Evolutionary conservation across 2,888 invertebrate genomes (phyloP).

Genomic region (Acrobasis consociella): DNA sequence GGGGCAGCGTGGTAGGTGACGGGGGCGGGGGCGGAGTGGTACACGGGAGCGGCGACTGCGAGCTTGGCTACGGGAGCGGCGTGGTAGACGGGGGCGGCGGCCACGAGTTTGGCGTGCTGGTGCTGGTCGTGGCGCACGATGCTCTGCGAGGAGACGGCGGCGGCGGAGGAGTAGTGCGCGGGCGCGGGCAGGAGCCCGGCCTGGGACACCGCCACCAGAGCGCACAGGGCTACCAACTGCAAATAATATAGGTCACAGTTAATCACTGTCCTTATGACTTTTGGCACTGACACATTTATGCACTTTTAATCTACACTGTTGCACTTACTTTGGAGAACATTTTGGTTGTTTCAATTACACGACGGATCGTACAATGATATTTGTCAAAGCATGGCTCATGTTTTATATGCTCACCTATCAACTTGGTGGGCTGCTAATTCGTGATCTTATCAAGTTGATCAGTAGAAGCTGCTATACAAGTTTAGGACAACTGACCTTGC

Average conservation of each 20-base stretch:
- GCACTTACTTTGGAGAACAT: constrained; percentile 21
- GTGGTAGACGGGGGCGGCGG: constrained; percentile 35
- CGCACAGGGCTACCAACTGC: constrained; percentile 48
- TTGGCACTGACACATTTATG: background rate
- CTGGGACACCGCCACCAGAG: constrained; percentile 45
- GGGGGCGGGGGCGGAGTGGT: constrained; percentile 39
- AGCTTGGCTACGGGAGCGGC: constrained; percentile 29
- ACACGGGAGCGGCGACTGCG: constrained; percentile 36
- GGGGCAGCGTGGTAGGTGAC: constrained; percentile 41
- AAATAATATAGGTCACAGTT: constrained; percentile 23
- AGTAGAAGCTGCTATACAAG: background rate
- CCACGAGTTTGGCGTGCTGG: constrained; percentile 51
- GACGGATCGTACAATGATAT: constrained; percentile 8
- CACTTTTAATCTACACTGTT: background rate
- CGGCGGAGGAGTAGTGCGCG: constrained; percentile 62
- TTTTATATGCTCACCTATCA: constrained; percentile 5
- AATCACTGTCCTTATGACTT: background rate
- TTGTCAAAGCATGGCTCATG: constrained; percentile 2
- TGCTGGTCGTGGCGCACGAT: constrained; percentile 65
- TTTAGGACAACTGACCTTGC: constrained; percentile 11
- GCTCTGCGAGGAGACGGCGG: constrained; percentile 61
- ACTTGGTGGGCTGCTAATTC: constrained; percentile 14
- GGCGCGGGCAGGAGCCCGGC: constrained; percentile 53
- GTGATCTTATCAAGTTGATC: constrained; percentile 3
- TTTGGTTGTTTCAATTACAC: constrained; percentile 3